phyloP scores from a whole-genome alignment of 2,888 invertebrate genomes.

The Drosophila borborema region DNA sequence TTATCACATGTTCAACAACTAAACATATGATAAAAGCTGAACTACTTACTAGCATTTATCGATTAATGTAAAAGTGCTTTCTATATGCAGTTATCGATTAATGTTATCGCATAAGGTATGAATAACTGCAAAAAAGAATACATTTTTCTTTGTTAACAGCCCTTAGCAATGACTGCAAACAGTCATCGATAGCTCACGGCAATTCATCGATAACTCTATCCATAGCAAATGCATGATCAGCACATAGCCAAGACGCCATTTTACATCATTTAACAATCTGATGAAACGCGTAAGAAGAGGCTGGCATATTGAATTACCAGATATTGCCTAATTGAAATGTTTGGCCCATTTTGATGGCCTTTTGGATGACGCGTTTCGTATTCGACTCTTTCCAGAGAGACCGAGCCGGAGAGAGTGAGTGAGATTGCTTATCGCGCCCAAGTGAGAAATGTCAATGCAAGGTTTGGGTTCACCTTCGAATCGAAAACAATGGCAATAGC shows the following conservation, averaged over 20 bases:
- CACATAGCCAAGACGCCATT: constrained; percentile 17
- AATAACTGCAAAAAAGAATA: too few species aligned
- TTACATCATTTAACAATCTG: constrained; percentile 3
- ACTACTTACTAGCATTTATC: too few species aligned
- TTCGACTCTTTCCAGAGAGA: constrained; percentile 1
- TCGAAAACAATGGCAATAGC: constrained; percentile 42
- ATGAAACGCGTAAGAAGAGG: neutral
- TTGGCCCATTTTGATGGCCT: constrained; percentile 56
- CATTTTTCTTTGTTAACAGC: too few species aligned
- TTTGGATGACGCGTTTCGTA: constrained; percentile 38
- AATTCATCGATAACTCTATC: neutral
- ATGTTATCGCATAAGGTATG: too few species aligned
- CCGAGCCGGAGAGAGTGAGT: neutral
- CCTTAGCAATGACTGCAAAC: too few species aligned
- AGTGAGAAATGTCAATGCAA: constrained; percentile 75
- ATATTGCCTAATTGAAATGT: constrained; percentile 77
- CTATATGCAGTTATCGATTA: too few species aligned
- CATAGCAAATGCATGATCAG: neutral
- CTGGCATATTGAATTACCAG: constrained; percentile 62
- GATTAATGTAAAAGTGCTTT: too few species aligned
- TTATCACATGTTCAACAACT: too few species aligned
- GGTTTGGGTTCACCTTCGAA: constrained; percentile 29
- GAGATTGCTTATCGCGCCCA: constrained; percentile 67
- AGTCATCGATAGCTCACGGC: neutral
- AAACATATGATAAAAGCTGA: too few species aligned